Evolutionary conservation across 2,797 vertebrate genomes (phyloP), one percentile per base, ranked within the genome.

Genomic region (Scolopax rusticola): DNA sequence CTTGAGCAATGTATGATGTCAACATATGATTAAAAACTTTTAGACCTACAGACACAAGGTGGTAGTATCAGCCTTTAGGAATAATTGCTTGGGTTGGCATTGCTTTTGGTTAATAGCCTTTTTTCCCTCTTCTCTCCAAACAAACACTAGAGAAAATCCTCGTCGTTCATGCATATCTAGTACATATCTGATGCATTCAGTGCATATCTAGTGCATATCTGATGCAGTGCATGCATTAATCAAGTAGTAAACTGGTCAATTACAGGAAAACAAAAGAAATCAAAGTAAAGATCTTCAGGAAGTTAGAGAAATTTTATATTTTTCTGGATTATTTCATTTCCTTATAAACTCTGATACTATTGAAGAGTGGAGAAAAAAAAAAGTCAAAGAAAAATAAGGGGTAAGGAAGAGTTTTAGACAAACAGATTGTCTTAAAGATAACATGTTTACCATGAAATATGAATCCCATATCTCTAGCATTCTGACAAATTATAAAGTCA

Each of bases 11-110:
- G 9, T 54, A 5, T 67, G 23, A 9, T 75, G 45, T 13, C 41
- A 86, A 57, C 9, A 17, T 20, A 32, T 2, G 15, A 8, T 77
- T 83, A 65, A 94, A 80, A 69, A 48, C 28, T 85, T 88, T 78
- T 73, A 95, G 94, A 83, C n/a, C 48, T 94, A 76, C 45, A 94
- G 75, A 95, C 95, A 97, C 94, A 96, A 97, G 96, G 84, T 96
- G 94, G 95, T 95, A 93, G 90, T 48, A 91, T 91, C 90, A 92
- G 33, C 27, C 59, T 94, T 96, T 54, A 81, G 30, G 84, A 95
- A 59, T 87, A 75, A 85, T 53, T 96, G 30, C 33, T 70, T 75
- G 8, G 9, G 17, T 7, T 87, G 40, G 5, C 8, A 51, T 56
- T 43, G 9, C 13, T 84, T 91, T 87, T 71, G 38, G 21, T 65